Conservation (phyloP, 2,888 invertebrate species). For the Nomada flava region DNA sequence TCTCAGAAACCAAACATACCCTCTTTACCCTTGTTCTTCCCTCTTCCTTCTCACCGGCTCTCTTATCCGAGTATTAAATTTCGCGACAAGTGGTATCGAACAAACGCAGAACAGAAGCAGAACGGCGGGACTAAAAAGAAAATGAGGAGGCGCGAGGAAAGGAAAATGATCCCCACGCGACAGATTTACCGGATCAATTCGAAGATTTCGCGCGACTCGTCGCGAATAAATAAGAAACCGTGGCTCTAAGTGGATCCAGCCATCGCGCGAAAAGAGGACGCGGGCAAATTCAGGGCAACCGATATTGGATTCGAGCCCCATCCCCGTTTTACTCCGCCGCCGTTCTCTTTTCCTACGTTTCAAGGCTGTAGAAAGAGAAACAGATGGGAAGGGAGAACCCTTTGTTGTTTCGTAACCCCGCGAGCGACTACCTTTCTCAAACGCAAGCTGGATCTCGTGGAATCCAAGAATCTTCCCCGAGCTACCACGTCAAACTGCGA, state of each 20-base stretch:
- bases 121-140: not conserved
- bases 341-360: not conserved
- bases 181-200: slow-evolving; percentile 18
- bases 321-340: not conserved
- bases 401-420: slow-evolving; percentile 61
- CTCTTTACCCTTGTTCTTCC: no score
- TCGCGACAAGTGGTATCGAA: not conserved
- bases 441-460: slow-evolving; percentile 37
- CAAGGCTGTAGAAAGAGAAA: not conserved
- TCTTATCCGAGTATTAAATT: slow-evolving; percentile 21
- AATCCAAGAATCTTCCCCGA: slow-evolving; percentile 42
- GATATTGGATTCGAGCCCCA: slow-evolving; percentile 52
- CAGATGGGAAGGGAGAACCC: slow-evolving; percentile 29
- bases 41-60: not conserved
- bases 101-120: not conserved
- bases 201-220: not conserved
- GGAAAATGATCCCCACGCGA: slow-evolving; percentile 6
- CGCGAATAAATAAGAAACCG: slow-evolving; percentile 43
- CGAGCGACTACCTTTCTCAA: slow-evolving; percentile 43
- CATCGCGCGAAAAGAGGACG: slow-evolving; percentile 7
- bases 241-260: slow-evolving; percentile 28
- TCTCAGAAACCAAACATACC: not conserved
- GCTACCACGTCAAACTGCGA: slow-evolving; percentile 26
- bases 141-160: not conserved
- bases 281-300: slow-evolving; percentile 31